Evolutionary conservation across 2,797 vertebrate genomes (phyloP).

Genomic region (Arrhamphus sclerolepis): DNA sequence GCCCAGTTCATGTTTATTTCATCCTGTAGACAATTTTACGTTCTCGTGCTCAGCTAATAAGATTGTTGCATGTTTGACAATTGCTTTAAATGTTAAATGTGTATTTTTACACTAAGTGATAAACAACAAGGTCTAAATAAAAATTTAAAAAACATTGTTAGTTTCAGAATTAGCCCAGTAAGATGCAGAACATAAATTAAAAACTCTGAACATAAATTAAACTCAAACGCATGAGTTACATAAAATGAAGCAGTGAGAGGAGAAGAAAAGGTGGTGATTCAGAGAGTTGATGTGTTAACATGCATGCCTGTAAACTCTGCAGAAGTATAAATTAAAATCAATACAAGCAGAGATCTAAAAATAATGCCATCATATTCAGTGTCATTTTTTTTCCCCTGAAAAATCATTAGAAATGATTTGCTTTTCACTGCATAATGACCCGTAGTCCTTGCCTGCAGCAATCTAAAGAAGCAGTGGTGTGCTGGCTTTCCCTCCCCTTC

Average conservation of each 20-base stretch:
- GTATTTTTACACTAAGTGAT: neutral
- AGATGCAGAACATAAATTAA: constrained; percentile 18
- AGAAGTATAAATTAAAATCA: constrained; percentile 6
- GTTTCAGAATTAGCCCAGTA: constrained; percentile 1
- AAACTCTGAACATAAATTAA: too few species aligned
- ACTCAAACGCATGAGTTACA: constrained; percentile 6
- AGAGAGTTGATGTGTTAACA: constrained; percentile 1
- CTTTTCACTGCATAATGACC: constrained; percentile 57
- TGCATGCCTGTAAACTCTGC: neutral
- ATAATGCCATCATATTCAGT: constrained; percentile 28
- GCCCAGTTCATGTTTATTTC: constrained; percentile 27
- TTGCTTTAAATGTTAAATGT: constrained; percentile 8
- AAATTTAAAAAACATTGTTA: neutral
- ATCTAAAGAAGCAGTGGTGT: constrained; percentile 40
- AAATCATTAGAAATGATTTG: constrained; percentile 56
- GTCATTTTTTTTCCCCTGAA: constrained; percentile 45
- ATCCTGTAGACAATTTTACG: constrained; percentile 20
- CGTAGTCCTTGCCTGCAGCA: constrained; percentile 45
- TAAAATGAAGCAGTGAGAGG: constrained; percentile 6
- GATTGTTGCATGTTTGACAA: neutral
- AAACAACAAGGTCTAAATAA: constrained; percentile 2
- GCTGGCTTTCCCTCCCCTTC: constrained; percentile 33
- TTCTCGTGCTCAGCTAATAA: constrained; percentile 10
- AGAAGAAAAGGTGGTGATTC: constrained; percentile 1
- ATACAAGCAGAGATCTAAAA: constrained; percentile 25